These are phyloP conservation scores for Hippocampus mohnikei DNA, from an alignment of 2,113 vertebrate genomes.

Conservation along the genomic window DNA sequence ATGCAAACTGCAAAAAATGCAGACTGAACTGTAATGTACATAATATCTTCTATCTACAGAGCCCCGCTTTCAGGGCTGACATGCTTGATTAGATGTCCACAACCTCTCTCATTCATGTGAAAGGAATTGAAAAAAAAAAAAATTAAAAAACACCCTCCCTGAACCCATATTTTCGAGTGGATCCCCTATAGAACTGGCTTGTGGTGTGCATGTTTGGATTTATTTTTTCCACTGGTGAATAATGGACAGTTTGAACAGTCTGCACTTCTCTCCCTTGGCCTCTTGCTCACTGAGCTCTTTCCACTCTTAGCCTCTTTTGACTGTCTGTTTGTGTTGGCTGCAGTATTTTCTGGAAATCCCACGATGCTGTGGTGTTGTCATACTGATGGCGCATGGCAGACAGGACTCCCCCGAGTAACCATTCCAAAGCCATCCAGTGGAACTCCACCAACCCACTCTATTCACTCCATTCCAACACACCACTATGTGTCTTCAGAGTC, in stretches of 20 bases:
- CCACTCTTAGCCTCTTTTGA: slow-evolving; percentile 4
- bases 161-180: slow-evolving; percentile 1
- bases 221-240: background rate
- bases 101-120: slow-evolving; percentile 6
- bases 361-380: slow-evolving; percentile 7
- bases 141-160: background rate
- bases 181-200: background rate
- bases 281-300: slow-evolving; percentile 14
- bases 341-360: slow-evolving; percentile 21
- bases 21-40: background rate
- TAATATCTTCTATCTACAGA: background rate
- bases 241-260: slow-evolving; percentile 10
- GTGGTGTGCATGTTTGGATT: slow-evolving; percentile 7
- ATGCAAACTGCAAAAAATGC: too few species aligned
- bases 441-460: background rate
- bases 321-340: slow-evolving; percentile 16
- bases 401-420: background rate
- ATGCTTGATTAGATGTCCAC: slow-evolving; percentile 5
- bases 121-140: background rate
- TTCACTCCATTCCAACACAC: background rate
- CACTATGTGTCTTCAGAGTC: background rate
- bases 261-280: background rate
- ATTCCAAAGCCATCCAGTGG: slow-evolving; percentile 2
- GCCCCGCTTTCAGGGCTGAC: background rate
- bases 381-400: slow-evolving; percentile 3